A percentile compares a stretch with the other conserved stretches of the same genome.
These are phyloP conservation scores for Tridacna crocea DNA, from an alignment of 2,888 invertebrate genomes.

Conservation along the genomic window DNA sequence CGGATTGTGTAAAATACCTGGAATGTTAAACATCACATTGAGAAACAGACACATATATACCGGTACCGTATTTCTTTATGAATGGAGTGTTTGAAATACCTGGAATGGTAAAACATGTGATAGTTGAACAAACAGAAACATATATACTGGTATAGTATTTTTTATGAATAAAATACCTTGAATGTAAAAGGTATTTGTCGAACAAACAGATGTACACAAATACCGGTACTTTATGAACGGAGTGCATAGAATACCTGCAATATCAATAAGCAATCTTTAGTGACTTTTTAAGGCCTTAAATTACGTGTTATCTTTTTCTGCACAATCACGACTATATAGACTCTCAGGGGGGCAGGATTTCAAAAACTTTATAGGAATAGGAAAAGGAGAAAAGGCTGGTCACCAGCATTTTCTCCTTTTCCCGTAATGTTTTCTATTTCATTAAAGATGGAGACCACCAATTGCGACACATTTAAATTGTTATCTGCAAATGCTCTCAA, in stretches of 20 bases:
- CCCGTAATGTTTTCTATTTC: too few species aligned
- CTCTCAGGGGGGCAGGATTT: too few species aligned
- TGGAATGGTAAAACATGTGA: slow-evolving; percentile 25
- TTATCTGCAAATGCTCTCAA: too few species aligned
- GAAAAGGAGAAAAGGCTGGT: too few species aligned
- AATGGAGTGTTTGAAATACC: slow-evolving; percentile 14
- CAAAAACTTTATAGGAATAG: too few species aligned
- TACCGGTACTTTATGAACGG: slow-evolving; percentile 31
- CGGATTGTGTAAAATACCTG: slow-evolving; percentile 13
- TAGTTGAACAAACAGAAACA: slow-evolving; percentile 31
- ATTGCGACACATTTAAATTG: too few species aligned
- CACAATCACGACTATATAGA: too few species aligned
- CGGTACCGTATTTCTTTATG: slow-evolving; percentile 28
- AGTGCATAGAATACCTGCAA: slow-evolving; percentile 17
- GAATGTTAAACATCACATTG: background rate
- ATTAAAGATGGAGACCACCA: too few species aligned
- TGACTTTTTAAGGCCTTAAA: too few species aligned
- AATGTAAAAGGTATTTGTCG: slow-evolving; percentile 23
- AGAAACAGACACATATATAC: slow-evolving; percentile 36
- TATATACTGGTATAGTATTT: slow-evolving; percentile 34
- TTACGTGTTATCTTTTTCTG: too few species aligned
- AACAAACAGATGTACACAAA: slow-evolving; percentile 37
- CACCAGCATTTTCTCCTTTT: too few species aligned
- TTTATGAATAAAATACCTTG: slow-evolving; percentile 9
- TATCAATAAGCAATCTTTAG: too few species aligned